Conservation (phyloP, 2,113 vertebrate genomes). For the Asarcornis scutulata region DNA sequence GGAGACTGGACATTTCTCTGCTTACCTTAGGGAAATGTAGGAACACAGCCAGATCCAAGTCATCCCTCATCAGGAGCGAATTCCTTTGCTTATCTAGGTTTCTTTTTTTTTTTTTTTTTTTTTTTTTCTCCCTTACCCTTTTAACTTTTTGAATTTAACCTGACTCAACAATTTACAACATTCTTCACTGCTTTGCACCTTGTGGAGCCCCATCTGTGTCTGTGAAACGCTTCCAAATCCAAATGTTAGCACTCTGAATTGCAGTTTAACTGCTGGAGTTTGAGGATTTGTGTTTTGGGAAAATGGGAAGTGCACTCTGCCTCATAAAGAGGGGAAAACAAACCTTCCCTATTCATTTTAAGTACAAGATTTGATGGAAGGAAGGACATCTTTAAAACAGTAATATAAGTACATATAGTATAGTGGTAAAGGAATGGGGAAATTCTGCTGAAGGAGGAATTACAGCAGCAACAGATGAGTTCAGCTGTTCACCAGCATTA, state of each 20-base stretch:
- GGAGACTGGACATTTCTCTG: not conserved
- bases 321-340: not conserved
- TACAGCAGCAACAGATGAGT: not conserved
- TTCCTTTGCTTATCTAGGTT: not conserved
- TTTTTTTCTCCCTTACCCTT: not conserved
- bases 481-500: not conserved
- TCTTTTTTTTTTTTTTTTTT: not conserved
- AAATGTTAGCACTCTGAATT: slow-evolving; percentile 8
- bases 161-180: slow-evolving; percentile 44
- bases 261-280: not conserved
- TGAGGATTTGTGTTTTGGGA: not conserved
- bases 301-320: not conserved
- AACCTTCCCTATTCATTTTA: not conserved
- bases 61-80: not conserved
- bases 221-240: slow-evolving; percentile 38
- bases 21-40: not conserved
- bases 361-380: not conserved
- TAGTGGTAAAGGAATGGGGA: not conserved
- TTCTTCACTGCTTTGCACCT: slow-evolving; percentile 61
- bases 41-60: not conserved
- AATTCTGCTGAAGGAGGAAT: not conserved
- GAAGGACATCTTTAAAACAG: not conserved
- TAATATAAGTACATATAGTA: not conserved
- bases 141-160: slow-evolving; percentile 46
- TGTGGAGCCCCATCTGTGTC: slow-evolving; percentile 53